phyloP scores from a whole-genome alignment of 2,797 vertebrate genomes.

The Hemibagrus guttatus region DNA sequence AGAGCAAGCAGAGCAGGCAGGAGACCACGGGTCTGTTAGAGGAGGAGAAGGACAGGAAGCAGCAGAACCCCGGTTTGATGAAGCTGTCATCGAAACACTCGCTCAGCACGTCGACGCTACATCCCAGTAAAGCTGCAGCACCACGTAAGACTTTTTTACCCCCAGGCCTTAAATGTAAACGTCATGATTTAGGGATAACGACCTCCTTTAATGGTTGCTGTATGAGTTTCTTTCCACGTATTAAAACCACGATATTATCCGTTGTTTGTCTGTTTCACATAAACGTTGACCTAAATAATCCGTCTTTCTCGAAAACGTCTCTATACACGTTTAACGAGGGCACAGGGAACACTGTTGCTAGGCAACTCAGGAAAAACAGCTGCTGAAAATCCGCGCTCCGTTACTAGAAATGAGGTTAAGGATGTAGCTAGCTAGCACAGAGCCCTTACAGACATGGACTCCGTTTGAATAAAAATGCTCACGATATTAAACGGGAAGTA shows the following conservation, averaged over 20 bases:
- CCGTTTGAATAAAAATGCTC: too few species aligned
- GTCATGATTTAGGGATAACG: background rate
- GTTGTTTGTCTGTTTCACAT: background rate
- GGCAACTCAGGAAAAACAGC: too few species aligned
- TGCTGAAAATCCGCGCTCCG: too few species aligned
- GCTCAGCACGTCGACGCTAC: slow-evolving; percentile 75
- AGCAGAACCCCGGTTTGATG: slow-evolving; percentile 75
- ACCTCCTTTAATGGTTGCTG: background rate
- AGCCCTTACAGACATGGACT: too few species aligned
- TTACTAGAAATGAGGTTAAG: too few species aligned
- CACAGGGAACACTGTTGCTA: too few species aligned
- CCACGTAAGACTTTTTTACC: slow-evolving; percentile 75
- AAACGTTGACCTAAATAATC: too few species aligned
- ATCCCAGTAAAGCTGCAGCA: slow-evolving; percentile 76
- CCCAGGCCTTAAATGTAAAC: background rate
- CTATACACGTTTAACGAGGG: background rate
- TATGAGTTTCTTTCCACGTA: background rate
- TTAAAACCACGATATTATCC: background rate
- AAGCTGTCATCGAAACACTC: slow-evolving; percentile 83
- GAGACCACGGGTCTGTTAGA: slow-evolving; percentile 79
- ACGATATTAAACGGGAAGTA: background rate
- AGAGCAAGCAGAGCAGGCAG: slow-evolving; percentile 89
- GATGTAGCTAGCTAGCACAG: too few species aligned
- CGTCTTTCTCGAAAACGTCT: too few species aligned
- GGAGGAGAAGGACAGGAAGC: slow-evolving; percentile 83